Evolutionary conservation across 2,888 invertebrate genomes (phyloP).

Genomic region (Muschampia plurimacula): DNA sequence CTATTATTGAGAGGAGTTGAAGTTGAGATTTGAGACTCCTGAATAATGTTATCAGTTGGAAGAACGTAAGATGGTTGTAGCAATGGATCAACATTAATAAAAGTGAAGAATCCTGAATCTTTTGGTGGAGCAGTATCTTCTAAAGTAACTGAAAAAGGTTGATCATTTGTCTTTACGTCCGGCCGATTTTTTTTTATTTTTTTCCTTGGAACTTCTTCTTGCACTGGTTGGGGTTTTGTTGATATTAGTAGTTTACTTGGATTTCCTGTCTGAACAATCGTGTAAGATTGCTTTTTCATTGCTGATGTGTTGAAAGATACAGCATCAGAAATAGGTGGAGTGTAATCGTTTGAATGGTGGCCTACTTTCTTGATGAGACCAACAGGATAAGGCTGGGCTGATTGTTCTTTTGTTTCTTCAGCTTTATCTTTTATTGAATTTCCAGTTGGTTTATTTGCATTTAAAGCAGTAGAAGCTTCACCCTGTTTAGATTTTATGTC

Average conservation of each 20-base stretch:
- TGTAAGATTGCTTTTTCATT: conserved; percentile 78
- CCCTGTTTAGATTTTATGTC: conserved; percentile 26
- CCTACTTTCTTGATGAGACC: conserved; percentile 71
- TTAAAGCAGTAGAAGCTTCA: conserved; percentile 6
- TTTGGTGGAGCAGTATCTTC: conserved; percentile 62
- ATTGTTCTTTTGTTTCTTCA: conserved; percentile 25
- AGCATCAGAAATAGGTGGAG: conserved; percentile 46
- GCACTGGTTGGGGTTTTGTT: conserved; percentile 62
- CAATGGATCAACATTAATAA: conserved; percentile 78
- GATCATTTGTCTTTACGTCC: conserved; percentile 46
- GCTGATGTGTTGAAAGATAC: conserved; percentile 67
- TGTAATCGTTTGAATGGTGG: conserved; percentile 52
- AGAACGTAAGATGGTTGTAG: conserved; percentile 75
- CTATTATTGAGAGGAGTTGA: conserved; percentile 58
- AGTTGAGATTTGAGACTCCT: conserved; percentile 78
- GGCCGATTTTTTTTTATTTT: conserved; percentile 56
- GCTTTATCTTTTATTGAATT: conserved; percentile 33
- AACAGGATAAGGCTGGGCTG: conserved; percentile 71
- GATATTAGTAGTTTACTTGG: conserved; percentile 79
- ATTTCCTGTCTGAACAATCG: conserved; percentile 75
- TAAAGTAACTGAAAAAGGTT: conserved; percentile 62
- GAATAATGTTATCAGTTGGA: conserved; percentile 75
- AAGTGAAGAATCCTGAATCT: conserved; percentile 72
- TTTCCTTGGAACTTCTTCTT: conserved; percentile 60
- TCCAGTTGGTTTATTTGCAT: conserved; percentile 10